These are phyloP conservation scores for Parambassis ranga DNA, from an alignment of 2,797 vertebrate species.

Conservation along the genomic window DNA sequence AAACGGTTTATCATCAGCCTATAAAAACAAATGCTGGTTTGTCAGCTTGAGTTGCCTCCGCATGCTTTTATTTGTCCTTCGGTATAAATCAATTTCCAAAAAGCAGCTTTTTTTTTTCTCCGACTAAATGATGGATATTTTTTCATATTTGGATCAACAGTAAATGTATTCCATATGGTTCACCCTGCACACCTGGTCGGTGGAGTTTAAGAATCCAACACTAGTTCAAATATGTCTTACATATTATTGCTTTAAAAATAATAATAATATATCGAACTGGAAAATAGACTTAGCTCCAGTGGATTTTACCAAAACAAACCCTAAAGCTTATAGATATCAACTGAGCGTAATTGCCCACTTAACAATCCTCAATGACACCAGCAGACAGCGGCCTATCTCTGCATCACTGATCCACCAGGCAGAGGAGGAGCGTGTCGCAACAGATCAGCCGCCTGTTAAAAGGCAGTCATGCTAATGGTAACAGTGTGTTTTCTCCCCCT, in stretches of 20 bases:
- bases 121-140: conserved; percentile 26
- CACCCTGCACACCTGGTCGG: conserved; percentile 29
- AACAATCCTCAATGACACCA: conserved; percentile 35
- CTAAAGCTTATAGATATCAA: conserved; percentile 15
- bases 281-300: too few relatives aligned
- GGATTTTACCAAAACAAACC: too few relatives aligned
- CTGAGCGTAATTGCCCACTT: conserved; percentile 5
- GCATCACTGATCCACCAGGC: conserved; percentile 25
- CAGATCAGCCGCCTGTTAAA: conserved; percentile 55
- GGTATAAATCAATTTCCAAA: conserved; percentile 31
- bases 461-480: conserved; percentile 56
- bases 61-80: conserved; percentile 17
- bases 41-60: conserved; percentile 22
- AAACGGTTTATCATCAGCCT: conserved; percentile 15
- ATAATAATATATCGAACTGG: too few relatives aligned
- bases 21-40: conserved; percentile 28
- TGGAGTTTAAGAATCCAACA: neutral
- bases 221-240: neutral
- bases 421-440: conserved; percentile 58
- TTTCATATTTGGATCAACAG: conserved; percentile 10
- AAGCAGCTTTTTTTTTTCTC: conserved; percentile 17
- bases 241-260: too few relatives aligned
- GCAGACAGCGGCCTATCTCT: conserved; percentile 5
- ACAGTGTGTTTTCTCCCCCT: conserved; percentile 52
- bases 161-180: conserved; percentile 20